Evolutionary conservation across 2,888 invertebrate species (phyloP).

Genomic region (Spicauda simplicius): DNA sequence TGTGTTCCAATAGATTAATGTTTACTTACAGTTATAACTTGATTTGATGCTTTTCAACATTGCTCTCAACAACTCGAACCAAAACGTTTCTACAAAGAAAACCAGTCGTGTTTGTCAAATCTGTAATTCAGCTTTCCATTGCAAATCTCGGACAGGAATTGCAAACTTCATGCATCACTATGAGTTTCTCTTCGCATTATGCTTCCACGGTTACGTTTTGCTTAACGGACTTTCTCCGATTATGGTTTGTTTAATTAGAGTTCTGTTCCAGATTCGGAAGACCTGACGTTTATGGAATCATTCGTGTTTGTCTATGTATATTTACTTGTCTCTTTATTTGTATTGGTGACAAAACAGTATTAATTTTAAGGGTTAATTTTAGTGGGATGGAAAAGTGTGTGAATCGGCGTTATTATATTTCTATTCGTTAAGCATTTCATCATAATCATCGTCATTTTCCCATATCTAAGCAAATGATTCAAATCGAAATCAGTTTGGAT

Average conservation of each 20-base stretch:
- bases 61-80: background rate
- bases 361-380: no score
- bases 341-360: no score
- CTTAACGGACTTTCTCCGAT: conserved; percentile 27
- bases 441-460: no score
- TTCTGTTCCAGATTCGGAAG: background rate
- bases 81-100: conserved; percentile 18
- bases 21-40: background rate
- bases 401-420: no score
- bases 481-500: no score
- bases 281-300: background rate
- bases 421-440: no score
- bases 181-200: conserved; percentile 26
- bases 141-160: conserved; percentile 15
- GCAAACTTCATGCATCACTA: conserved; percentile 27
- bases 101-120: conserved; percentile 22
- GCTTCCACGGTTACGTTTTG: conserved; percentile 16
- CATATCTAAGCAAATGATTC: no score
- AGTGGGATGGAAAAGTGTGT: no score
- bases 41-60: background rate
- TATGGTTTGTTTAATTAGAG: conserved; percentile 23
- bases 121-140: conserved; percentile 21
- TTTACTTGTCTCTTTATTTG: background rate
- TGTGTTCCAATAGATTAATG: background rate
- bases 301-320: background rate